Evolutionary conservation across 2,888 invertebrate genomes (phyloP), one percentile per base, ranked within the genome.

Genomic region (Morinoia aosen): DNA sequence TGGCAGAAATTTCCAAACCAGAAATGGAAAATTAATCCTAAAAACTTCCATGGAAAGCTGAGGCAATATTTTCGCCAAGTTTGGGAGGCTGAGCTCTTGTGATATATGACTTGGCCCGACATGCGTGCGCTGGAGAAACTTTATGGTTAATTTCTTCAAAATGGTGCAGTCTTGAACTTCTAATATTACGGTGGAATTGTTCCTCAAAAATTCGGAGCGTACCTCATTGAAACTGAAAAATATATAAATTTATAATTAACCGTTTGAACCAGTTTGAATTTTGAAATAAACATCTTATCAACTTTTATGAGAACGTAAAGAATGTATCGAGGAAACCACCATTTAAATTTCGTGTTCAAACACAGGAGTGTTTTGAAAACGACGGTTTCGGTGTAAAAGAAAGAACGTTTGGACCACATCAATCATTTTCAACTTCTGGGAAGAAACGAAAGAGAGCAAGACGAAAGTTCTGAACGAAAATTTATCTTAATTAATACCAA

Each of bases 1-100:
- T 76, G 61, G 61, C 33, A 3, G 39, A 95, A 95, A 64, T 95
- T 95, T 61, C 95, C 61, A 95, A 64, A 58, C 64, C 95, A 95
- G 64, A 57, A 33, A 93, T 93, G 93, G 57, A 25, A 57, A 93
- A 93, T 93, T 93, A 93, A n/a, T 93, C 93, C 4, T 93, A 93
- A 93, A 93, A 93, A 93, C 48, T 93, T 93, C 10, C 25, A 57
- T 57, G 93, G 93, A 57, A 40, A 40, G 40, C 40, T 4, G 40
- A 48, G 90, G 48, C 90, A 40, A 40, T 39, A 90, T 48, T 14
- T 39, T 90, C 10, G 39, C 40, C 40, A 40, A 90, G 90, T 90
- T 40, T 14, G 40, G 11, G 90, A 76, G 33, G 76, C 76, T 76
- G 76, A 76, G 33, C 33, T 76, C 90, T 39, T 25, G 90, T 90